These are phyloP conservation scores for Octodonta nipae DNA, from an alignment of 2,888 invertebrate genomes.

Conservation along the genomic window DNA sequence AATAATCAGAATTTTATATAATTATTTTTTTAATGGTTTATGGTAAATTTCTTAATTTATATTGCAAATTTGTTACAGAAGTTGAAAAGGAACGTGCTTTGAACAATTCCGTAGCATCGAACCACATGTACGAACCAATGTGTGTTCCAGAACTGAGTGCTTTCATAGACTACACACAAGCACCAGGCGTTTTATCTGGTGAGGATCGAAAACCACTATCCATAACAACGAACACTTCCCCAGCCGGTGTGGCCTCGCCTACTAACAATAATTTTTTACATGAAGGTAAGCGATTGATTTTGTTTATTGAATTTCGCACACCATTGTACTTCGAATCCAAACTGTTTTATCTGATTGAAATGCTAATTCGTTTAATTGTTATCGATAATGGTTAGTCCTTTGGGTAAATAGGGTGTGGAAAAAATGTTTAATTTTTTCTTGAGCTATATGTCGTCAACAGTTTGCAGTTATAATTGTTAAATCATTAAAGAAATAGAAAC, in stretches of 20 bases:
- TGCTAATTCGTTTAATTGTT: no score
- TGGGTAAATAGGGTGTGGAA: no score
- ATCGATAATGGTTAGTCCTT: no score
- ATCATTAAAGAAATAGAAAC: no score
- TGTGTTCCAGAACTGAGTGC: constrained; percentile 64
- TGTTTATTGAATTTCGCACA: no score
- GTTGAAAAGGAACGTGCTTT: constrained; percentile 65
- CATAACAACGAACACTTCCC: constrained; percentile 33
- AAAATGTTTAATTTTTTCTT: no score
- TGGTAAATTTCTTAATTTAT: not conserved
- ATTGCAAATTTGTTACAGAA: constrained; percentile 47
- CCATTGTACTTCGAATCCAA: no score
- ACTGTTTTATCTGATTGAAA: no score
- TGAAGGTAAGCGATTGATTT: constrained; percentile 41
- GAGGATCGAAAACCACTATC: constrained; percentile 32
- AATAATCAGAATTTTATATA: no score
- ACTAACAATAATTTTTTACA: constrained; percentile 35
- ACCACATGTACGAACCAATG: constrained; percentile 63
- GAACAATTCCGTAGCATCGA: constrained; percentile 49
- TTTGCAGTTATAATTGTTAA: no score
- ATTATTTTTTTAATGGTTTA: not conserved
- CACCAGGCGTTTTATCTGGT: constrained; percentile 29
- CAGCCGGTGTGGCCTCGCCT: constrained; percentile 22
- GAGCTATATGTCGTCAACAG: no score
- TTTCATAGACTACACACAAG: constrained; percentile 45